Conservation (phyloP, 2,888 invertebrate genomes). For the Diploptera punctata region DNA sequence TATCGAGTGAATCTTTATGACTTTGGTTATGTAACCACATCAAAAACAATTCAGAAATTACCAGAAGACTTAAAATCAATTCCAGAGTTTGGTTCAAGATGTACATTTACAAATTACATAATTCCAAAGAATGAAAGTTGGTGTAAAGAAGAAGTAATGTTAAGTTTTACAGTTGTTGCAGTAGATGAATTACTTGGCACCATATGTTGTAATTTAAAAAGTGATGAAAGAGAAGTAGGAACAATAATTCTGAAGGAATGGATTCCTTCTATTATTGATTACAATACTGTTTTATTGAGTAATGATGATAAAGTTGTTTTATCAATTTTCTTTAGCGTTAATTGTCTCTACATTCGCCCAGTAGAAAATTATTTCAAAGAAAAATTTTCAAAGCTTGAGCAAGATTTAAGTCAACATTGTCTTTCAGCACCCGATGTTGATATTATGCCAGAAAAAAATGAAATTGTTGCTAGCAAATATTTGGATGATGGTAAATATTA, state of each 20-base stretch:
- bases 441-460: conserved; percentile 47
- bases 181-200: neutral
- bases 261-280: too few relatives aligned
- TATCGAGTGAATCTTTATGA: conserved; percentile 14
- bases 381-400: neutral
- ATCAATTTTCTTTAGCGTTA: neutral
- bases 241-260: too few relatives aligned
- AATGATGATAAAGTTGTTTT: conserved; percentile 1
- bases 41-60: neutral
- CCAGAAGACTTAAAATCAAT: neutral
- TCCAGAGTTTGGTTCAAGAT: conserved; percentile 12
- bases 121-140: too few relatives aligned
- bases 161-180: too few relatives aligned
- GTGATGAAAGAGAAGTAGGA: too few relatives aligned
- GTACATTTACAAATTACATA: neutral
- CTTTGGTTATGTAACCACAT: neutral
- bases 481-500: conserved; percentile 50
- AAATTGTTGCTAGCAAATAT: conserved; percentile 51
- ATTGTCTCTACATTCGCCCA: neutral
- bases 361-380: neutral
- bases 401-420: neutral
- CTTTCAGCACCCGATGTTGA: conserved; percentile 46
- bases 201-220: neutral
- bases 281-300: conserved; percentile 3
- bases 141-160: too few relatives aligned